A percentile compares a stretch with the other conserved stretches of the same genome.
These are phyloP conservation scores for Anadara kagoshimensis DNA, from an alignment of 1,140 invertebrate species.

Conservation along the genomic window DNA sequence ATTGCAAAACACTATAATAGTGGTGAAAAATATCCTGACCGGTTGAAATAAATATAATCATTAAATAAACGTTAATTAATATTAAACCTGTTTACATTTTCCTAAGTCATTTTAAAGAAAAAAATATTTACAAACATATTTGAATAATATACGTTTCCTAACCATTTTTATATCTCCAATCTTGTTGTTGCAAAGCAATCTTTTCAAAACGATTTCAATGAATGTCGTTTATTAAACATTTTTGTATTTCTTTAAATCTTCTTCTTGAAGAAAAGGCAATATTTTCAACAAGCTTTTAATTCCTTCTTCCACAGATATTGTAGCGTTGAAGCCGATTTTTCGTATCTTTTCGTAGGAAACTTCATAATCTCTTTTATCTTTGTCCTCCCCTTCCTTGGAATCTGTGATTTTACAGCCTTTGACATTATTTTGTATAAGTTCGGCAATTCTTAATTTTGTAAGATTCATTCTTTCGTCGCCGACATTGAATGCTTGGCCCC, in stretches of 20 bases:
- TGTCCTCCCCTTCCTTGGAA: conserved; percentile 54
- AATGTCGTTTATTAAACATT: conserved; percentile 43
- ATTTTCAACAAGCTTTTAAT: conserved; percentile 58
- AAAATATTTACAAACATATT: too few species aligned
- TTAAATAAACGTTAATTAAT: too few species aligned
- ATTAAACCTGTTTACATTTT: too few species aligned
- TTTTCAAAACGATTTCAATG: too few species aligned
- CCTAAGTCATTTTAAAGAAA: too few species aligned
- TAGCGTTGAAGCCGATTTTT: conserved; percentile 54
- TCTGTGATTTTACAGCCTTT: conserved; percentile 49
- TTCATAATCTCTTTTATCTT: conserved; percentile 66
- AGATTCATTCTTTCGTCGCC: conserved; percentile 65
- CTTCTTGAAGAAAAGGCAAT: conserved; percentile 49
- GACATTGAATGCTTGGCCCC: conserved; percentile 62
- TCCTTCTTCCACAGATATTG: conserved; percentile 57
- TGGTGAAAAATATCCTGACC: too few species aligned
- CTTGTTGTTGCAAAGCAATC: too few species aligned
- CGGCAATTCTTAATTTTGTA: conserved; percentile 59
- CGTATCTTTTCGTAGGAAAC: conserved; percentile 62
- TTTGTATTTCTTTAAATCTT: conserved; percentile 50
- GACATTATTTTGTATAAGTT: conserved; percentile 52
- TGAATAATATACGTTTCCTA: too few species aligned
- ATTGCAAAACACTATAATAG: too few species aligned
- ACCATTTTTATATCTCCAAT: too few species aligned
- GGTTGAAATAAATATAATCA: too few species aligned